Evolutionary conservation across 1,140 invertebrate genomes (phyloP), one percentile per base, ranked within the genome.

Genomic region (Camponotus pennsylvanicus): DNA sequence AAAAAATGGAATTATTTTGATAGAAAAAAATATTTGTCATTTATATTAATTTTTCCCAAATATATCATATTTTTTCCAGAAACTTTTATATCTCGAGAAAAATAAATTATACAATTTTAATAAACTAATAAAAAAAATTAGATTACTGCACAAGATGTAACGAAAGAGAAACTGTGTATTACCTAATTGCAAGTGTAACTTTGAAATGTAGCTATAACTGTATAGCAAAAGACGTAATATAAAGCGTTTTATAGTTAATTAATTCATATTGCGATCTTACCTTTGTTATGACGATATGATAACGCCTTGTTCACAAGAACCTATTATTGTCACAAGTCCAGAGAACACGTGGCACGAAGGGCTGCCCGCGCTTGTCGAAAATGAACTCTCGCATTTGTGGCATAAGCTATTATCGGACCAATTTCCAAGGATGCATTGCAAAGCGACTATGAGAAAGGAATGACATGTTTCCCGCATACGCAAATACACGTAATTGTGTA

Each of bases 331-430:
- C 49, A 27, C 52, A 75, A 61, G 61, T 42, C 21, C 52, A 63
- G 61, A 64, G 32, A 52, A 3, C 45, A 63, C 34, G 63, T 70
- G 32, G 11, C 27, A 15, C 34, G 18, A 42, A 49, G 66, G 27
- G 40, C 6, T 21, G 21, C 52, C 49, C 40, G 55, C 80, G 55
- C 85, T 79, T 86, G 61, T 52, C 83, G 55, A 83, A 77, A 82
- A 89, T 88, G 78, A 89, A 70, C 75, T 71, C 11, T 57, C 63
- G 45, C 69, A 85, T 89, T 89, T 75, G 45, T 34, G 11, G n/a
- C 37, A 27, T 86, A 88, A 89, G 75, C 86, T 67, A 79, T 79
- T 89, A 85, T 76, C 87, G 45, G 40, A 8, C 37, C 59, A 49
- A 63, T 64, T 37, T 49, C 40, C 79, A n/a, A 34, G 7, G 69